A percentile compares a stretch with the other conserved stretches of the same genome.
Evolutionary conservation across 2,113 vertebrate genomes (phyloP).

Genomic region (Anseranas semipalmata): DNA sequence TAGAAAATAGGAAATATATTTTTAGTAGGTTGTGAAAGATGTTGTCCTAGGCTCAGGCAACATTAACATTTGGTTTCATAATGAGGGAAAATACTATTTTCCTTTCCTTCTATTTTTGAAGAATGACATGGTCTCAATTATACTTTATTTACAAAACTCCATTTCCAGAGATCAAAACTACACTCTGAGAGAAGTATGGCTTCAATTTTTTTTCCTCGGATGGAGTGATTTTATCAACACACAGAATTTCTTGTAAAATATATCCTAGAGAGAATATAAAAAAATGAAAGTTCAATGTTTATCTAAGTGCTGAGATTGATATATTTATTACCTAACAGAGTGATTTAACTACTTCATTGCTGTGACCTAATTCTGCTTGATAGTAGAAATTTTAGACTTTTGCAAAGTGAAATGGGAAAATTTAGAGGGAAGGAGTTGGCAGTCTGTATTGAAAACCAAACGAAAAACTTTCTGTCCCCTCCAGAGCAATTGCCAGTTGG

Average conservation of each 20-base stretch:
- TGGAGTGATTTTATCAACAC: not conserved
- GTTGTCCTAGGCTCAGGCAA: not conserved
- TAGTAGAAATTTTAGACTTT: not conserved
- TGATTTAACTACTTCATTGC: not conserved
- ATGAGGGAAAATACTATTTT: not conserved
- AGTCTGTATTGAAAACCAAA: not conserved
- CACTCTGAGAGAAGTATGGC: not conserved
- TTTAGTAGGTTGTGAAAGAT: not conserved
- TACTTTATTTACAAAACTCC: constrained; percentile 10
- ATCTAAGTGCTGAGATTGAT: not conserved
- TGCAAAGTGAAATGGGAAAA: not conserved
- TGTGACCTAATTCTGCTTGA: not conserved
- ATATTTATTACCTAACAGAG: not conserved
- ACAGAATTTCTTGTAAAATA: not conserved
- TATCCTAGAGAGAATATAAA: not conserved
- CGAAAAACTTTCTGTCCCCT: not conserved
- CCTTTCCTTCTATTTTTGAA: not conserved
- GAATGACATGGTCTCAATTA: not conserved
- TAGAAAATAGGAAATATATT: not conserved
- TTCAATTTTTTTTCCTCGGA: not conserved
- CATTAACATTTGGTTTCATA: not conserved
- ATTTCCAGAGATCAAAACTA: constrained; percentile 24
- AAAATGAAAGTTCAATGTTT: not conserved
- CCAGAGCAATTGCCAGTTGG: not conserved
- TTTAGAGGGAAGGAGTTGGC: not conserved